Base-by-base conservation (phyloP, 2,797 vertebrate species). In the Lacerta agilis region DNA sequence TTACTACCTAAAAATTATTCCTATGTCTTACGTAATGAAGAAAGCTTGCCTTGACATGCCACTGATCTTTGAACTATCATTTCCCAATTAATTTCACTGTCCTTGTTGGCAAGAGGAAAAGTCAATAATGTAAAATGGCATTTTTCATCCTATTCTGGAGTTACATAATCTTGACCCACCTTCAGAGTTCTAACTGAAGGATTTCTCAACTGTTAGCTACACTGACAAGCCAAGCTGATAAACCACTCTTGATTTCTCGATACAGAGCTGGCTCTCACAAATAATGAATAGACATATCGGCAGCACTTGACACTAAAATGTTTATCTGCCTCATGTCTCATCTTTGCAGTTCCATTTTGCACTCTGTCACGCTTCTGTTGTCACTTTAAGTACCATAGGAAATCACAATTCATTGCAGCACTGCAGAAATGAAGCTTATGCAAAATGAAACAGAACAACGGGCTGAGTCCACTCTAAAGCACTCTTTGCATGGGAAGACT, bases 351-450 rank as follows among this genome's bases (percentile, higher is more conserved):
- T 93, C 91, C 64, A 93, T 90, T 93, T 90, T 90, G 85, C 91
- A 91, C 33, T 91, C 90, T 89, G 94, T 94, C 89, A 94, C 90
- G 89, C 72, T 82, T 71, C 72, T 90, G 90, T 87, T 93, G 92
- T 93, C 89, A 87, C 77, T 93, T 92, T 90, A 91, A 91, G 91
- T 67, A 90, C 87, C 29, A 69, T 80, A 92, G 92, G 88, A 94
- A 95, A 95, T 95, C 82, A 79, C 87, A 91, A 91, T 92, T 94
- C 86, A 94, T 94, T 94, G 91, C 93, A 83, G 94, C 88, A 89
- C 79, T 93, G 89, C 93, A 89, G 78, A 88, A 92, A 87, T 23
- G 23, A 38, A 76, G 83, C 41, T 94, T 92, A 89, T 89, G 88
- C 85, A 85, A 88, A 93, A 92, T 90, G 89, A 77, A 90, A 78